A percentile compares a stretch with the other conserved stretches of the same genome.
Evolutionary conservation across 2,888 invertebrate species (phyloP).

Genomic region (Andrena praecox): DNA sequence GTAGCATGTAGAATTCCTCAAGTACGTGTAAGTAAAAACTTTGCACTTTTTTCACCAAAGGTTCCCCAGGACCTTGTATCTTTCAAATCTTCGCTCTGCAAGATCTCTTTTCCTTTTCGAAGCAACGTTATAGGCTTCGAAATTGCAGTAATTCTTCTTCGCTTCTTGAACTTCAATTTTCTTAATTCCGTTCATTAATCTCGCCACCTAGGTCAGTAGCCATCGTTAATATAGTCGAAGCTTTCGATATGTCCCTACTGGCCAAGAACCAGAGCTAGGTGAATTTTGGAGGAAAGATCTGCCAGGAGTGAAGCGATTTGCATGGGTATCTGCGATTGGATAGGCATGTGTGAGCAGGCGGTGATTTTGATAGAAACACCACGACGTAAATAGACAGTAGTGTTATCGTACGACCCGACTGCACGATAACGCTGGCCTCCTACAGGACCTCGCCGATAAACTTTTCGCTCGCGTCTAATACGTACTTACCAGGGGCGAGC

Average conservation of each 20-base stretch:
- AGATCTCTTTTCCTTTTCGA: too few relatives aligned
- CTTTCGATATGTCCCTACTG: too few relatives aligned
- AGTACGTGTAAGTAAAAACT: constrained; percentile 46
- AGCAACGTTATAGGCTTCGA: too few relatives aligned
- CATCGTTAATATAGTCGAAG: too few relatives aligned
- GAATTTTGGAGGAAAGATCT: neutral
- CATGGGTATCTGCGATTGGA: neutral
- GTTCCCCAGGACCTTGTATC: too few relatives aligned
- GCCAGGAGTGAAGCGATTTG: neutral
- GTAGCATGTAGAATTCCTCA: constrained; percentile 31
- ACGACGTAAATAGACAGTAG: constrained; percentile 69
- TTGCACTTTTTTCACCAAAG: constrained; percentile 25
- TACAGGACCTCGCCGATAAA: constrained; percentile 75
- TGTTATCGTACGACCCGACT: constrained; percentile 78
- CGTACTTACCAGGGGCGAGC: neutral
- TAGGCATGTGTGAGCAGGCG: constrained; percentile 12
- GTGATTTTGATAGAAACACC: constrained; percentile 37
- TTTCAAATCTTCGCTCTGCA: too few relatives aligned
- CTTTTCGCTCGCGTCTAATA: constrained; percentile 43
- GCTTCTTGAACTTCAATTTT: too few relatives aligned
- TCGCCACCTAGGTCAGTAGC: too few relatives aligned
- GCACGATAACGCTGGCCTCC: constrained; percentile 68
- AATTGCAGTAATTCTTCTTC: too few relatives aligned
- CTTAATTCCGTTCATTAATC: too few relatives aligned
- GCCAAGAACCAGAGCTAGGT: too few relatives aligned